phyloP scores from a whole-genome alignment of 2,113 vertebrate species.

The Chrysemys picta region DNA sequence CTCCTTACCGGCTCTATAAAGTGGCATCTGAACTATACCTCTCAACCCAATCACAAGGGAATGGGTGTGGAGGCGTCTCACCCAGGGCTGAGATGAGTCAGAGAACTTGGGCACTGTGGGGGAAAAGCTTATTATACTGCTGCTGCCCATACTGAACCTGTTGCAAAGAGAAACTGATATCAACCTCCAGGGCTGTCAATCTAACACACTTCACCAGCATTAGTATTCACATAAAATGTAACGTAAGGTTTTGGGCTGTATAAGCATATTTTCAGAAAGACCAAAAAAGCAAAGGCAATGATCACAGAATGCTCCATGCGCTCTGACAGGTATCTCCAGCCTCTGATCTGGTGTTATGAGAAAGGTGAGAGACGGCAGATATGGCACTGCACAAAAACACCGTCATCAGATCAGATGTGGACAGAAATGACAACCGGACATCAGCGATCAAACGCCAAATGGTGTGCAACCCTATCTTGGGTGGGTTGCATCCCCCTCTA shows the following conservation, averaged over 20 bases:
- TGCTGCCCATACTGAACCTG: rapidly evolving
- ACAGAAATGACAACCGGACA: neutral
- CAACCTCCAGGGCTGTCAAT: neutral
- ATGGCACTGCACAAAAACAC: rapidly evolving
- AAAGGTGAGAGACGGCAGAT: neutral
- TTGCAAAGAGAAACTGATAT: rapidly evolving
- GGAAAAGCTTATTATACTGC: neutral
- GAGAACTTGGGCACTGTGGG: neutral
- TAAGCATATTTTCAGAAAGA: neutral
- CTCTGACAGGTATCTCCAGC: neutral
- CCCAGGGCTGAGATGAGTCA: neutral
- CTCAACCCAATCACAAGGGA: neutral
- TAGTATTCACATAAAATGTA: neutral
- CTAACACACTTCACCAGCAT: neutral
- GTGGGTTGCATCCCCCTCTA: neutral
- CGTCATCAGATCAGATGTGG: rapidly evolving
- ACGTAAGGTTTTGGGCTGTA: neutral
- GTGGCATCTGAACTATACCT: neutral
- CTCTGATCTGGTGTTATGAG: rapidly evolving
- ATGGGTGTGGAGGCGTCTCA: neutral
- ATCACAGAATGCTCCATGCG: neutral
- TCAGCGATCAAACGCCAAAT: neutral
- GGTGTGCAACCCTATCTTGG: neutral
- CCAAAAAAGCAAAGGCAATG: neutral
- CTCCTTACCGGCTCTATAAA: neutral